Base-by-base conservation (phyloP, 2,113 vertebrate species). In the Delphinapterus leucas region DNA sequence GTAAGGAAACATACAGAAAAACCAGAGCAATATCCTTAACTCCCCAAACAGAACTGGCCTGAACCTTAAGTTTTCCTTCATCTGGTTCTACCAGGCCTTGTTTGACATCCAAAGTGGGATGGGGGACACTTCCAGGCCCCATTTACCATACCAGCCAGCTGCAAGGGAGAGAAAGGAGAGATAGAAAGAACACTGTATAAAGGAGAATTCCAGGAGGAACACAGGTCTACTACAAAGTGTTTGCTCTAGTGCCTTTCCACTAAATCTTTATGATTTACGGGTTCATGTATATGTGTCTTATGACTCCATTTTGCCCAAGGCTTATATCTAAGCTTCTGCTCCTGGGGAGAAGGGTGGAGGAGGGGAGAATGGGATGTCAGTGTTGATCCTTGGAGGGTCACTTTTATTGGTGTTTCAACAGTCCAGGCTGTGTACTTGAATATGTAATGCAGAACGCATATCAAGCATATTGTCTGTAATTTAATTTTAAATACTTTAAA, bases 401-500 rank as follows among this genome's bases (percentile, higher is more conserved):
- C 10, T 73, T n/a, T 25, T 49, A 88, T 36, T 10, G 14, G 28
- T 88, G 0, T 49, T 74, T 96, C 87, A 88, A 3, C 3, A 20
- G 71, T 61, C 15, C 47, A 88, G 23, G 70, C 1, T 38, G 73
- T 80, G 26, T 80, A 61, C 60, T 63, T 80, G 41, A 90, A 36
- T 73, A 44, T 4, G 12, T 36, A 73, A n/a, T 49, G 12, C n/a
- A 81, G 18, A 80, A 55, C 21, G 44, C 7, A 17, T 14, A 65
- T 23, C 55, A 79, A 84, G 28, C 41, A 17, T 44, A 44, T 61
- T 76, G 17, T 63, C 44, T 81, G 0, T 76, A 38, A n/a, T 81
- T 71, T 89, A 94, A 84, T 91, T 67, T 41, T 92, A 95, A 89
- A 71, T 67, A 47, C 15, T 76, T 76, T 53, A 90, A 76, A 63